phyloP scores from a whole-genome alignment of 1,140 invertebrate species.

The Drosophila equinoxialis region DNA sequence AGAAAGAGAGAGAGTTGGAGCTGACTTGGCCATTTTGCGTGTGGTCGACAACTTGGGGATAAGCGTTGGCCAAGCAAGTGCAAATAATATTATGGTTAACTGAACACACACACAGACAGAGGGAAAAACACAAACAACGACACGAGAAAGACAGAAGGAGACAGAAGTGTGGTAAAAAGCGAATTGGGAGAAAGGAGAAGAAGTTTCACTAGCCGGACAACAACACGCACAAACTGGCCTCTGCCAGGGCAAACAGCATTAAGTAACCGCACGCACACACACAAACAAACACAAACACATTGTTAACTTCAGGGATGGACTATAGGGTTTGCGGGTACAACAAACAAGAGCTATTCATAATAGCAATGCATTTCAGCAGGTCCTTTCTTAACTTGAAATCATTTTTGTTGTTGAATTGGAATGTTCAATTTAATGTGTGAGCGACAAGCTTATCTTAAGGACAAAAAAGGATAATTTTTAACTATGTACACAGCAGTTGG shows the following conservation, averaged over 20 bases:
- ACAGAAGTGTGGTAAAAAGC: not conserved
- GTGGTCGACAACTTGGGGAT: slow-evolving; percentile 26
- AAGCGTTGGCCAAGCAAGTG: slow-evolving; percentile 57
- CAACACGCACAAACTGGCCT: slow-evolving; percentile 60
- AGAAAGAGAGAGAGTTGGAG: not conserved
- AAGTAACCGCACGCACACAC: slow-evolving; percentile 68
- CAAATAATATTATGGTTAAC: slow-evolving; percentile 78
- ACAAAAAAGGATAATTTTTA: too few species aligned
- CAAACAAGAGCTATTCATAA: too few species aligned
- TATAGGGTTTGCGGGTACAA: not conserved
- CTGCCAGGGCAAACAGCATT: slow-evolving; percentile 68
- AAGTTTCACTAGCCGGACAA: slow-evolving; percentile 16
- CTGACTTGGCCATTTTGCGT: slow-evolving; percentile 17
- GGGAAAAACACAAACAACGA: slow-evolving; percentile 3
- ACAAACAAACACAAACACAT: slow-evolving; percentile 14
- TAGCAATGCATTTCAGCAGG: too few species aligned
- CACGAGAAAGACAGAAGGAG: not conserved
- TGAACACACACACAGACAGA: slow-evolving; percentile 43
- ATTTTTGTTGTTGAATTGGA: too few species aligned
- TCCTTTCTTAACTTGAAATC: too few species aligned
- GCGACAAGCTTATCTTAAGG: too few species aligned
- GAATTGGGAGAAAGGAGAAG: slow-evolving; percentile 22
- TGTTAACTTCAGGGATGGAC: not conserved
- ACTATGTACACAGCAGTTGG: too few species aligned
- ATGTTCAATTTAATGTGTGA: too few species aligned